Evolutionary conservation across 2,888 invertebrate species (phyloP).

Genomic region (Cryptus armator): DNA sequence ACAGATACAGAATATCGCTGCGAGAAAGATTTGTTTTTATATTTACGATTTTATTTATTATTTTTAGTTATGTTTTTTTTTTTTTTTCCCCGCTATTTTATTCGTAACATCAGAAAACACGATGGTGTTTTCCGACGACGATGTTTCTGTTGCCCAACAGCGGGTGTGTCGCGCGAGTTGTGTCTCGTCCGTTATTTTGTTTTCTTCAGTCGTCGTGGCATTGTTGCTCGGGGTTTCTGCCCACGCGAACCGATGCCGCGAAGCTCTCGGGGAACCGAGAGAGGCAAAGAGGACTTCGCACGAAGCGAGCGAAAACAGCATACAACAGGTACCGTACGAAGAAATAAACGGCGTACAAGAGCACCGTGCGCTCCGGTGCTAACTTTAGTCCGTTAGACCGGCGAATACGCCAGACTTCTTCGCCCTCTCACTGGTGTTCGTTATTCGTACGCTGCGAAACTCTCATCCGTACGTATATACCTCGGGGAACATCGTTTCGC

Average conservation of each 20-base stretch:
- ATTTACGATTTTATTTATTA: not conserved
- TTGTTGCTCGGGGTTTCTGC: not conserved
- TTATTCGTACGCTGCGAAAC: conserved; percentile 19
- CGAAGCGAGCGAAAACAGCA: conserved; percentile 2
- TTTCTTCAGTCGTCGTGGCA: not conserved
- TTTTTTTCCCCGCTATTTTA: not conserved
- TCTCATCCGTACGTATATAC: not conserved
- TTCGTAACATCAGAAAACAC: not conserved
- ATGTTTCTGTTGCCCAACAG: not conserved
- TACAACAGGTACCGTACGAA: conserved; percentile 69
- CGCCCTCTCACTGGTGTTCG: not conserved
- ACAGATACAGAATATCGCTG: conserved; percentile 23
- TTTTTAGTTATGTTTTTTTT: not conserved
- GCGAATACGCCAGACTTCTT: conserved; percentile 35
- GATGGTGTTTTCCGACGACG: not conserved
- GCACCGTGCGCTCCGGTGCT: conserved; percentile 52
- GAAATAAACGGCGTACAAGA: conserved; percentile 61
- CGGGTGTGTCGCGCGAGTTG: not conserved
- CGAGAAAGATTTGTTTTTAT: conserved; percentile 20
- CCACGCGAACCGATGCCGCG: conserved; percentile 12
- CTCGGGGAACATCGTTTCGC: not conserved
- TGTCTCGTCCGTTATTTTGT: conserved; percentile 15
- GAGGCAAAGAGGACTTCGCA: not conserved
- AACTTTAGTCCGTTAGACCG: conserved; percentile 69
- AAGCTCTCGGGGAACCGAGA: not conserved